Evolutionary conservation across 1,140 invertebrate species (phyloP).

Genomic region (Bombus vancouverensis): DNA sequence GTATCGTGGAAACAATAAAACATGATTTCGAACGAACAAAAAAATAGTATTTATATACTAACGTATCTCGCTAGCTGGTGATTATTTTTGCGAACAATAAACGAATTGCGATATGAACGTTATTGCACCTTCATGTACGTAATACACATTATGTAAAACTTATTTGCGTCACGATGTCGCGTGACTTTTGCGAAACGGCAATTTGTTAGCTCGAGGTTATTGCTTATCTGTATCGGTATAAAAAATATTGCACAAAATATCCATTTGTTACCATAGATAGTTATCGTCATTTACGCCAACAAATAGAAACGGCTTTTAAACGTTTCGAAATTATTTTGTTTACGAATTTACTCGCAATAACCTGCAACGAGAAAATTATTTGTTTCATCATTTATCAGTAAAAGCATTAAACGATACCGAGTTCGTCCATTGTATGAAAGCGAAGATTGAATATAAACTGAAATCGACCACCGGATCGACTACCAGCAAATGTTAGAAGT

Average conservation of each 20-base stretch:
- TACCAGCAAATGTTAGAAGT: neutral
- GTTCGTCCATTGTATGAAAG: neutral
- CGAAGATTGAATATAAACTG: neutral
- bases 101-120: neutral
- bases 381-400: neutral
- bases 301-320: neutral
- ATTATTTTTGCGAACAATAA: slow-evolving; percentile 13
- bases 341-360: neutral
- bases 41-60: slow-evolving; percentile 1
- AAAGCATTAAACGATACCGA: too few relatives aligned
- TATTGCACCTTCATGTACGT: neutral
- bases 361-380: neutral
- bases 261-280: neutral
- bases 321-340: neutral
- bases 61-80: neutral
- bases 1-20: neutral
- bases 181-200: neutral
- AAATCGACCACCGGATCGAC: neutral
- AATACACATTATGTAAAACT: neutral
- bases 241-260: neutral
- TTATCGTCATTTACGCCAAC: neutral
- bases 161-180: neutral
- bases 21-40: neutral
- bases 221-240: neutral
- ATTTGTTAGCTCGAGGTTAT: neutral